Evolutionary conservation across 2,113 vertebrate species (phyloP), one percentile per base, ranked within the genome.

Genomic region (Sphyrna mokarran): DNA sequence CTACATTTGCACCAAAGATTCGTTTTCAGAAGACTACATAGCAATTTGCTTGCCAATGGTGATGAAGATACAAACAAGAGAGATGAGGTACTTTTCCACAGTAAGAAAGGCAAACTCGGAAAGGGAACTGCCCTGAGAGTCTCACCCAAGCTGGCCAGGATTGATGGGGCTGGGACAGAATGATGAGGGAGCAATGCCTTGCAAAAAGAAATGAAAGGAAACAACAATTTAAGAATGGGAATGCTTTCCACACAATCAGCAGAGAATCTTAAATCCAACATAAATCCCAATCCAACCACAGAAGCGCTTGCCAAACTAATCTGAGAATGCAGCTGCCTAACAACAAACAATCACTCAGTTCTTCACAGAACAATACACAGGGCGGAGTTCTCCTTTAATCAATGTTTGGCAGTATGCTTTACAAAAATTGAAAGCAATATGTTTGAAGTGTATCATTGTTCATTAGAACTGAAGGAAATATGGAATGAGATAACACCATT

Each of bases 201-300:
- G 5, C 61, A 40, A 66, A 93, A 93, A 22, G 8, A 68, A 66
- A 93, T 7, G 0, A 61, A 63, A 6, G 58, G 87, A 6, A 61
- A 91, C 58, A 83, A 63, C 29, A 91, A 91, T 63, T 91, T 91
- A 91, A 93, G 89, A 93, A 93, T 91, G 58, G 58, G 33, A 29
- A 93, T 93, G 61, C n/a, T 66, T 93, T 93, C 61, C n/a, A 37
- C 18, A 33, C 61, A 66, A 93, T 93, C 89, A 93, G 89, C 18
- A 66, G n/a, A 16, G 33, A 93, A 63, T 29, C 54, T 90, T 54
- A 90, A n/a, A 61, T 93, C 33, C 26, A 68, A 66, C 61, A 66
- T 66, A 22, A 13, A 93, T 66, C 61, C 33, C n/a, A 66, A 22
- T 68, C 61, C 89, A 93, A 93, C 33, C 33, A 90, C 87, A 63